Percentiles rank a stretch among this genome's conserved stretches.
Evolutionary conservation across 2,113 vertebrate species (phyloP).

Genomic region (Rhinoptilus africanus): DNA sequence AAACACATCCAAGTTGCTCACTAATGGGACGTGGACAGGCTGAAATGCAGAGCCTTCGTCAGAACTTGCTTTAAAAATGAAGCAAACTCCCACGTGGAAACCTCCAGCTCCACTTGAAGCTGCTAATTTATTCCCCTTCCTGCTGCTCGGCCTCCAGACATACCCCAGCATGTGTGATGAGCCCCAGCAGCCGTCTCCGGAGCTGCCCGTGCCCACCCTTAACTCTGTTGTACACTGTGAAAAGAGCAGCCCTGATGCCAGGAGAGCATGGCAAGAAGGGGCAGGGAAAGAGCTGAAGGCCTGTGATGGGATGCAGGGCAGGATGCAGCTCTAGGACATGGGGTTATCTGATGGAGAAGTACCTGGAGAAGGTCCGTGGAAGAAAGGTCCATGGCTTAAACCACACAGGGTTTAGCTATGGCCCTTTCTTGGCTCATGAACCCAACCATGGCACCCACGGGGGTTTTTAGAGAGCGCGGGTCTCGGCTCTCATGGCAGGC

Average conservation of each 20-base stretch:
- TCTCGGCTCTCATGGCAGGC: background rate
- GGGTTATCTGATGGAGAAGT: background rate
- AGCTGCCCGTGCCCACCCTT: background rate
- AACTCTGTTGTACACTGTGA: fast-evolving
- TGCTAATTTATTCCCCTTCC: slow-evolving; percentile 41
- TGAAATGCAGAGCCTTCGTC: background rate
- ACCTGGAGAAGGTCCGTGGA: background rate
- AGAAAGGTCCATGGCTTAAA: background rate
- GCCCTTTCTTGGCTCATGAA: background rate
- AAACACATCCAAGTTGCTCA: background rate
- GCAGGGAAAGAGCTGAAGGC: background rate
- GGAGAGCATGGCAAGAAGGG: background rate
- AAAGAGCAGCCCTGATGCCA: background rate
- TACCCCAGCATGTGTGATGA: background rate
- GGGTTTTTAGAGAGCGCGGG: background rate
- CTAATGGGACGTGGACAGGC: background rate
- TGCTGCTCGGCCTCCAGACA: slow-evolving; percentile 34
- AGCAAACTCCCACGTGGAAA: slow-evolving; percentile 40
- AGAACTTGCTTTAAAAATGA: background rate
- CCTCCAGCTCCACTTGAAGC: slow-evolving; percentile 18
- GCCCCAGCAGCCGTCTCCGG: background rate
- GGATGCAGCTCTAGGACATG: background rate
- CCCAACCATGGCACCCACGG: fast-evolving
- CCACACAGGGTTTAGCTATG: fast-evolving
- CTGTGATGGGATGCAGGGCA: background rate